A percentile compares a stretch with the other conserved stretches of the same genome.
Evolutionary conservation across 2,113 vertebrate species (phyloP).

Genomic region (Coregonus clupeaformis): DNA sequence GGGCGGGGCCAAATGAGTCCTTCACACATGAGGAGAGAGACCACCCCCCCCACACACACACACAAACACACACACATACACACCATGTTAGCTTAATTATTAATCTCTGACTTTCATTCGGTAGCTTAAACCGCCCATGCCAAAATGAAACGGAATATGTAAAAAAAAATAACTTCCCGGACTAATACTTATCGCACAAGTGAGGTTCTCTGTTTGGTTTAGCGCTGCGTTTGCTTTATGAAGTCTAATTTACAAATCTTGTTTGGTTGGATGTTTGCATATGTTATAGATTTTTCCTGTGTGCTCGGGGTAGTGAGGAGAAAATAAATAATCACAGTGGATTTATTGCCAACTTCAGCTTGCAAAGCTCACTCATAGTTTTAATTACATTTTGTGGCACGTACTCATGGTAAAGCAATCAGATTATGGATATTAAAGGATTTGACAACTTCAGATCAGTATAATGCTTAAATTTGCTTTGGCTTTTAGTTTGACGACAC

Average conservation of each 20-base stretch:
- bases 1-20: background rate
- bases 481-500: constrained; percentile 7
- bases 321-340: constrained; percentile 64
- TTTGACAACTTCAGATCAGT: constrained; percentile 28
- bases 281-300: constrained; percentile 70
- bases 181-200: constrained; percentile 41
- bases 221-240: constrained; percentile 47
- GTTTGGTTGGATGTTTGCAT: constrained; percentile 68
- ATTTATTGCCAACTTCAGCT: constrained; percentile 65
- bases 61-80: too few species aligned
- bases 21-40: background rate
- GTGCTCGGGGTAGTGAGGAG: constrained; percentile 48
- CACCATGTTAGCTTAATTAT: background rate
- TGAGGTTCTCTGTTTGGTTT: constrained; percentile 33
- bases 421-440: constrained; percentile 41
- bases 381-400: constrained; percentile 62
- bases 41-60: too few species aligned
- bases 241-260: constrained; percentile 54
- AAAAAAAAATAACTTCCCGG: constrained; percentile 8
- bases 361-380: constrained; percentile 36
- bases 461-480: constrained; percentile 24
- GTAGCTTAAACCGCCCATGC: too few species aligned
- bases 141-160: constrained; percentile 8
- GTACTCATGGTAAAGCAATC: constrained; percentile 27
- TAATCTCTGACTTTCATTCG: background rate